Evolutionary conservation across 2,888 invertebrate species (phyloP).

Genomic region (Eilema griseolum): DNA sequence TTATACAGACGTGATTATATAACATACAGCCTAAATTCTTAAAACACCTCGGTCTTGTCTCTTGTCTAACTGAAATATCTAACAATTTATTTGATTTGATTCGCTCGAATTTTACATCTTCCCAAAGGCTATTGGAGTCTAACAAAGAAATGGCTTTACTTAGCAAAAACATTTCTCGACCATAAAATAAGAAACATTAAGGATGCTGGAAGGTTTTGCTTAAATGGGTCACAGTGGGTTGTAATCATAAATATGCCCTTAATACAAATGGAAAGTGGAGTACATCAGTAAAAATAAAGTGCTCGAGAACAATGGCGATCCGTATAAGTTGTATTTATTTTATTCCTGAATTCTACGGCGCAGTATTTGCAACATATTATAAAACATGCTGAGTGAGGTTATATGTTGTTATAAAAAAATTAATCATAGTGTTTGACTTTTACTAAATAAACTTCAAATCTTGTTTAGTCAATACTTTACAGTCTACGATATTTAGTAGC

Average conservation of each 20-base stretch:
- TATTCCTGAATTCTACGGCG: neutral
- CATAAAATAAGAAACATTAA: constrained; percentile 22
- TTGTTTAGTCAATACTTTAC: neutral
- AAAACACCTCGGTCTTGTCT: neutral
- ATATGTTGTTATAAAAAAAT: too few species aligned
- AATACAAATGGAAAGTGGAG: constrained; percentile 17
- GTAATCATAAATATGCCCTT: constrained; percentile 24
- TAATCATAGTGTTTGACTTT: too few species aligned
- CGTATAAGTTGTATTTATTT: constrained; percentile 2
- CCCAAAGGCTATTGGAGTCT: constrained; percentile 5
- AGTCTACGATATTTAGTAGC: constrained; percentile 1
- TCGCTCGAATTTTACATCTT: constrained; percentile 15
- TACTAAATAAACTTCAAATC: neutral
- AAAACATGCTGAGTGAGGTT: neutral
- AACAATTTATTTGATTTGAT: constrained; percentile 25
- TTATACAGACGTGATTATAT: neutral
- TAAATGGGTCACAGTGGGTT: constrained; percentile 22
- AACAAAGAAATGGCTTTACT: constrained; percentile 22
- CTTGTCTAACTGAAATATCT: constrained; percentile 14
- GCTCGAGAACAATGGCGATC: neutral
- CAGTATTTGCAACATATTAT: neutral
- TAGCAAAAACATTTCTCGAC: constrained; percentile 15
- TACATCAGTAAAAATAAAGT: constrained; percentile 7
- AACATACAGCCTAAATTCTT: constrained; percentile 10
- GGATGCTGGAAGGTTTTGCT: constrained; percentile 17